Base-by-base conservation (phyloP, 2,888 invertebrate genomes). In the Apotomis turbidana region DNA sequence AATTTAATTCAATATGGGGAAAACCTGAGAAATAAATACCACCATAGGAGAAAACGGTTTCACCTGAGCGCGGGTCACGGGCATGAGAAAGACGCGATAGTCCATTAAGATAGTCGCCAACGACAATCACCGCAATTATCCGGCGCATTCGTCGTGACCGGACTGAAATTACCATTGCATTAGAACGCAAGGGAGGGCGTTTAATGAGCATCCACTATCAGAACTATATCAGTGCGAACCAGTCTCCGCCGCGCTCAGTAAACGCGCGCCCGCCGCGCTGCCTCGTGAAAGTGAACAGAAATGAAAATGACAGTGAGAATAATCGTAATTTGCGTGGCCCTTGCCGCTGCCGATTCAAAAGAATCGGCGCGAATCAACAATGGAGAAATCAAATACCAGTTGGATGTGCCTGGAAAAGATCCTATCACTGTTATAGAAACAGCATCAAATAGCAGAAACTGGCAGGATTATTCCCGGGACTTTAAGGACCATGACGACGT, bases 361-460 rank as follows among this genome's bases (percentile, higher is more conserved):
- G 87, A 90, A 76, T 85, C 84, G 62, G 82, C 84, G 36, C 88
- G 88, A 79, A 83, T 87, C 63, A 87, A 88, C 74, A 89, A 89
- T 76, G 83, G 84, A 57, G 87, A 86, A 77, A 87, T 93, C 15
- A 94, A 91, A 76, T 95, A 94, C 79, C 91, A 94, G 79, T 78
- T 95, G 57, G 90, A 94, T 71, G 94, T 95, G 59, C 95, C 94
- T 0, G 94, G 94, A 74, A 94, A 94, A 44, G 86, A 91, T 15
- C 94, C 95, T 0, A 94, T 95, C 27, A 93, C 94, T 1, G 94
- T 95, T 44, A 89, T 95, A 72, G 95, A 95, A 85, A 93, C 93
- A 41, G 87, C 85, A 73, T 80, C 85, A 0, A 80, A 85, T 66
- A 76, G 77, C 10, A 74, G 78, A 5, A 76, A 84, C 69, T 87